Conservation (phyloP, 1,140 invertebrate species). For the Danaus plexippus region DNA sequence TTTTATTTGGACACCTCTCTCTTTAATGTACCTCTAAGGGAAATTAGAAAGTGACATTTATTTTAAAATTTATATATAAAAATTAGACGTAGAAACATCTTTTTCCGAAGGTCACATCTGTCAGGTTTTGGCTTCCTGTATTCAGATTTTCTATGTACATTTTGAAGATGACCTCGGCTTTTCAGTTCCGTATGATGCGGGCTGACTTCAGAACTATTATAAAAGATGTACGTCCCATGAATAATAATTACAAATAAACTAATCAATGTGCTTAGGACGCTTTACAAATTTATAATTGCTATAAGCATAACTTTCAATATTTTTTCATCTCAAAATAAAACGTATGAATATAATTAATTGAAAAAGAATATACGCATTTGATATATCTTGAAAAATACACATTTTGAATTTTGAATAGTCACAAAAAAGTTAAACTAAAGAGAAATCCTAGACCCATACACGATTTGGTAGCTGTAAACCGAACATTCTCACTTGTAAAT, state of each 20-base stretch:
- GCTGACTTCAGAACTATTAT: slow-evolving; percentile 16
- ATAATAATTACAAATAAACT: slow-evolving; percentile 19
- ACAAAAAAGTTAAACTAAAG: no score
- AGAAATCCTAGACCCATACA: no score
- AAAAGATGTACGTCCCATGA: slow-evolving; percentile 13
- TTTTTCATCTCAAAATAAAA: slow-evolving; percentile 6
- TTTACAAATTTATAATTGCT: background rate
- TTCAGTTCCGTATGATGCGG: slow-evolving; percentile 34
- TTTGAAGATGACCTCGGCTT: slow-evolving; percentile 38
- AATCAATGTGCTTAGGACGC: background rate
- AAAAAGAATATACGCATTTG: no score
- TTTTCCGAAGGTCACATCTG: slow-evolving; percentile 29
- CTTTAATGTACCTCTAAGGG: no score
- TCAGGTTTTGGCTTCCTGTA: slow-evolving; percentile 40
- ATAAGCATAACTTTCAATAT: slow-evolving; percentile 5
- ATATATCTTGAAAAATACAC: no score
- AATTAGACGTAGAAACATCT: slow-evolving; percentile 3
- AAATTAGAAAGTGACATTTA: slow-evolving; percentile 1
- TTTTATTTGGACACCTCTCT: slow-evolving; percentile 7
- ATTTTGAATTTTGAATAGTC: no score
- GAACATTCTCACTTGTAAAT: slow-evolving; percentile 14
- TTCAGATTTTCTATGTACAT: slow-evolving; percentile 38
- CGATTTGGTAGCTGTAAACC: no score
- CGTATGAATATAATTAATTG: no score
- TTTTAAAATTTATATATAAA: slow-evolving; percentile 3